These are phyloP conservation scores for Camarhynchus parvulus DNA, from an alignment of 2,113 vertebrate genomes.

Conservation along the genomic window DNA sequence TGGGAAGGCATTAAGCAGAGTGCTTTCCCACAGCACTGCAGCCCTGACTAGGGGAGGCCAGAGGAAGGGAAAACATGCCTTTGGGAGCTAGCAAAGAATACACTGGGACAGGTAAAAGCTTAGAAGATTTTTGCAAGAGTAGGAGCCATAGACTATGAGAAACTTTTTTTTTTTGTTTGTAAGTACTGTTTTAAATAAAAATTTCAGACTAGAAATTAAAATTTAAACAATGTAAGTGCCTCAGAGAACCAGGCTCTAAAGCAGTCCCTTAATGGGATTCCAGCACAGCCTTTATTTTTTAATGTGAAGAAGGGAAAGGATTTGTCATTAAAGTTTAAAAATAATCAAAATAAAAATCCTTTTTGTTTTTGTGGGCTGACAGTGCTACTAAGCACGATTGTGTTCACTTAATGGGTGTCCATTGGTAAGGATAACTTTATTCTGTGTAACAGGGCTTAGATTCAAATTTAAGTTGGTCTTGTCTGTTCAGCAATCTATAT, in stretches of 20 bases:
- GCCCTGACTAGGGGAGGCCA: neutral
- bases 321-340: conserved; percentile 83
- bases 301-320: conserved; percentile 74
- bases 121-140: conserved; percentile 22
- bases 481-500: conserved; percentile 24
- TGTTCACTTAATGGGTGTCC: conserved; percentile 58
- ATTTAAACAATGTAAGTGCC: conserved; percentile 79
- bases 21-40: neutral
- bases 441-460: conserved; percentile 20
- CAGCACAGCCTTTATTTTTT: conserved; percentile 76
- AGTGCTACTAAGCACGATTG: conserved; percentile 46
- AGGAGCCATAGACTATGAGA: neutral
- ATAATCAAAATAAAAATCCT: conserved; percentile 78
- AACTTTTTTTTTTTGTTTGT: conserved; percentile 60
- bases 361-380: conserved; percentile 68
- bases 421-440: conserved; percentile 43
- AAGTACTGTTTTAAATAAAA: conserved; percentile 77
- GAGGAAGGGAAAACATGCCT: neutral
- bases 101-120: conserved; percentile 43
- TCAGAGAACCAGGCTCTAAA: conserved; percentile 69
- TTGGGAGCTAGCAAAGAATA: conserved; percentile 15
- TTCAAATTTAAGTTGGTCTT: conserved; percentile 64
- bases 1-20: conserved; percentile 15
- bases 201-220: conserved; percentile 78
- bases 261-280: conserved; percentile 76